Evolutionary conservation across 2,797 vertebrate genomes (phyloP).

Genomic region (Rallus crepitans): DNA sequence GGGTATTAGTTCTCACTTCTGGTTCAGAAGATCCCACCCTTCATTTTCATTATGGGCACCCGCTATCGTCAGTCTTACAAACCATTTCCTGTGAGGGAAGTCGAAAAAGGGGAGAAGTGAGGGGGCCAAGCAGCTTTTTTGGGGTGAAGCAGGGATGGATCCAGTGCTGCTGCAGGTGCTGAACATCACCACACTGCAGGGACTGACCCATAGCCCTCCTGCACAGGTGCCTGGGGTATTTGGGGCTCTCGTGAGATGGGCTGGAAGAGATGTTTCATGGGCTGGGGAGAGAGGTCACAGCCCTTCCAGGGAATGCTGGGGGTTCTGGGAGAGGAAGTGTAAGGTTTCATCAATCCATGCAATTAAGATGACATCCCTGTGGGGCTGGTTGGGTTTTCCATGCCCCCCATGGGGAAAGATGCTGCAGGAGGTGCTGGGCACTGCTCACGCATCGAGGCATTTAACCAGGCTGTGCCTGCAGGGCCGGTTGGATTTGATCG

Average conservation of each 20-base stretch:
- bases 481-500: background rate
- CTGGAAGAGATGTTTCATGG: background rate
- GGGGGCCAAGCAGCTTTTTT: fast-evolving
- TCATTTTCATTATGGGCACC: background rate
- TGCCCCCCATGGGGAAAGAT: fast-evolving
- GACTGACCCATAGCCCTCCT: background rate
- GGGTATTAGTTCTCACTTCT: background rate
- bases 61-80: background rate
- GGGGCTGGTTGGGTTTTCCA: background rate
- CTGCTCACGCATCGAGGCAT: fast-evolving
- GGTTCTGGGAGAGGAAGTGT: background rate
- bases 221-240: fast-evolving
- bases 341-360: background rate
- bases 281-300: fast-evolving
- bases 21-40: background rate
- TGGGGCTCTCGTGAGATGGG: background rate
- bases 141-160: background rate
- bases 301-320: background rate
- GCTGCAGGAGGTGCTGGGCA: fast-evolving
- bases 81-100: background rate
- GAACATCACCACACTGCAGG: fast-evolving
- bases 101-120: background rate
- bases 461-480: background rate
- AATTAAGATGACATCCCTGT: background rate
- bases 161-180: background rate